phyloP scores from a whole-genome alignment of 2,888 invertebrate species.

The Drosophila macrothrix region DNA sequence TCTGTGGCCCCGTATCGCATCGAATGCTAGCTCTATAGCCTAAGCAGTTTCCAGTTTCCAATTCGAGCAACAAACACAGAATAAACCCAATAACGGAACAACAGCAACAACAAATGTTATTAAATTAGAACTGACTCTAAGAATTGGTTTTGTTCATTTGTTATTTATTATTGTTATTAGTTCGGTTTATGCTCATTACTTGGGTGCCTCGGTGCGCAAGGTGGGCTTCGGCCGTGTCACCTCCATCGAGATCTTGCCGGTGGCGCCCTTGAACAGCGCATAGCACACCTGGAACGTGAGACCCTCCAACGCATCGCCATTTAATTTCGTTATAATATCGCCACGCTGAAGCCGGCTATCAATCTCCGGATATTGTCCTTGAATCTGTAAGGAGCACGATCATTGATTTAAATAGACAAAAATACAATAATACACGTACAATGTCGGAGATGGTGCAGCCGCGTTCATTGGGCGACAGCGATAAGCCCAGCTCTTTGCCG shows the following conservation, averaged over 20 bases:
- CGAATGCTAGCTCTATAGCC: conserved; percentile 99
- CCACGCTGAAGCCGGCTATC: conserved; percentile 96
- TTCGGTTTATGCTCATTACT: conserved; percentile 41
- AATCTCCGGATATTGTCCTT: conserved; percentile 94
- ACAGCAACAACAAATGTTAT: conserved; percentile 64
- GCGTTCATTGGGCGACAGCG: conserved; percentile 91
- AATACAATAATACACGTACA: conserved; percentile 87
- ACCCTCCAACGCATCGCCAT: conserved; percentile 92
- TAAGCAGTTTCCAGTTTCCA: conserved; percentile 85
- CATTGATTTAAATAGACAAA: neutral
- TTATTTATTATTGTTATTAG: conserved; percentile 37
- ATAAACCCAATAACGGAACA: conserved; percentile 73
- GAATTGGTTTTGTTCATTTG: conserved; percentile 45
- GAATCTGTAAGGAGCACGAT: conserved; percentile 87
- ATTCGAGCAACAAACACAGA: conserved; percentile 34
- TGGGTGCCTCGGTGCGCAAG: conserved; percentile 80
- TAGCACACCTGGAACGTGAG: conserved; percentile 94
- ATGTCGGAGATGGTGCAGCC: conserved; percentile 97
- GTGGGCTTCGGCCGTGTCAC: conserved; percentile 92
- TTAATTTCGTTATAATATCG: conserved; percentile 95
- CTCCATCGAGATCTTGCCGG: conserved; percentile 93
- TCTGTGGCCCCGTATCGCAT: conserved; percentile 99
- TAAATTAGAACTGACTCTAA: conserved; percentile 62
- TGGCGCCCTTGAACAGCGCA: conserved; percentile 94
- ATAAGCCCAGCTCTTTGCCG: conserved; percentile 94